These are phyloP conservation scores for Seira sanloemensis DNA, from an alignment of 2,888 invertebrate species.

Conservation along the genomic window DNA sequence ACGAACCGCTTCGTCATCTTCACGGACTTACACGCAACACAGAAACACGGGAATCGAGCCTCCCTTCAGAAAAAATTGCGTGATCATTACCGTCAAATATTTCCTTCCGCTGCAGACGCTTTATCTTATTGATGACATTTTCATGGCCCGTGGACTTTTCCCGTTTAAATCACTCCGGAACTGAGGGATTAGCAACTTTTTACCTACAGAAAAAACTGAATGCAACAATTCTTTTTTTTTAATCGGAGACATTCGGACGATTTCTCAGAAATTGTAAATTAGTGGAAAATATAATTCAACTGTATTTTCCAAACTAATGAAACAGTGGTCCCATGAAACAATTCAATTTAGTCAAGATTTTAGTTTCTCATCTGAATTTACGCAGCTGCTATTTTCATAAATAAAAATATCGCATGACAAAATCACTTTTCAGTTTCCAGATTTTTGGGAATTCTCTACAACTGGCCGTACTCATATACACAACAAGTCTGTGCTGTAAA, in stretches of 20 bases:
- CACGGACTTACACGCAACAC: not conserved
- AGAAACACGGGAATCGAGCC: not conserved
- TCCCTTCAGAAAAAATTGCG: not conserved
- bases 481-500: too few species aligned
- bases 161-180: not conserved
- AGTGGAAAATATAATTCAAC: too few species aligned
- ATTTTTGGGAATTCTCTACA: not conserved
- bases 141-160: not conserved
- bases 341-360: too few species aligned
- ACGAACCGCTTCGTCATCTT: slow-evolving; percentile 17
- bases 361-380: too few species aligned
- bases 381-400: not conserved
- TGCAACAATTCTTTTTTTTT: too few species aligned
- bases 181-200: too few species aligned
- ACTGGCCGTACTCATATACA: not conserved
- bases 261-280: too few species aligned
- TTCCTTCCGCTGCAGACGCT: not conserved
- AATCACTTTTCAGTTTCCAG: not conserved
- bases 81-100: not conserved
- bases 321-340: too few species aligned
- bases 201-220: too few species aligned
- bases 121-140: not conserved
- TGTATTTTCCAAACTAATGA: too few species aligned
- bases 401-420: not conserved
- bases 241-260: too few species aligned